Evolutionary conservation across 1,140 invertebrate genomes (phyloP).

Genomic region (Hestina assimilis): DNA sequence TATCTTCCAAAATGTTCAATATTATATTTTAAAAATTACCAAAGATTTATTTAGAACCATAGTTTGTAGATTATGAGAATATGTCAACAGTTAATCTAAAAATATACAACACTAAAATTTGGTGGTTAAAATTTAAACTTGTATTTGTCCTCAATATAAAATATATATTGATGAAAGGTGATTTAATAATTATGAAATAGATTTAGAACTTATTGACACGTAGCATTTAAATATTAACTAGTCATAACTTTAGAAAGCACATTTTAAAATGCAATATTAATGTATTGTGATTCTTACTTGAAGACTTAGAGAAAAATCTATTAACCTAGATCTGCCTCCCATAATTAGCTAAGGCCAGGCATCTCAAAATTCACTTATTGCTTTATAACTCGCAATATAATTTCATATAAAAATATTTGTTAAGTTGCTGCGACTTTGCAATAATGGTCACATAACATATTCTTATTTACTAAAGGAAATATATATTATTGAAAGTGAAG

Average conservation of each 20-base stretch:
- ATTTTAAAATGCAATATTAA: conserved; percentile 6
- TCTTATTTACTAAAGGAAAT: not conserved
- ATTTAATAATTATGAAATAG: not conserved
- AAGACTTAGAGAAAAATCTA: conserved; percentile 6
- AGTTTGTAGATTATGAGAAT: too few species aligned
- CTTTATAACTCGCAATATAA: not conserved
- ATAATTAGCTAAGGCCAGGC: not conserved
- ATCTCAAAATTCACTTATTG: not conserved
- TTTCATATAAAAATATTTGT: too few species aligned
- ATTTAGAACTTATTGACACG: conserved; percentile 1
- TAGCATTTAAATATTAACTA: conserved; percentile 12
- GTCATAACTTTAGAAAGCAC: conserved; percentile 17
- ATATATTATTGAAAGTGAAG: too few species aligned
- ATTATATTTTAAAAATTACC: too few species aligned
- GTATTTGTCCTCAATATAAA: not conserved
- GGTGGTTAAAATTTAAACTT: not conserved
- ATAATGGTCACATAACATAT: too few species aligned
- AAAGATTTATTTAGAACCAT: too few species aligned
- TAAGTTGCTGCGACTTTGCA: not conserved
- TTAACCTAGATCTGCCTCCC: conserved; percentile 1
- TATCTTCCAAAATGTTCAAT: too few species aligned
- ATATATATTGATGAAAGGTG: too few species aligned
- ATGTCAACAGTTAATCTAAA: too few species aligned
- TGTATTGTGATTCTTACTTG: not conserved
- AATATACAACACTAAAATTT: not conserved